Evolutionary conservation across 2,888 invertebrate species (phyloP), one percentile per base, ranked within the genome.

Genomic region (Cordilura impudica): DNA sequence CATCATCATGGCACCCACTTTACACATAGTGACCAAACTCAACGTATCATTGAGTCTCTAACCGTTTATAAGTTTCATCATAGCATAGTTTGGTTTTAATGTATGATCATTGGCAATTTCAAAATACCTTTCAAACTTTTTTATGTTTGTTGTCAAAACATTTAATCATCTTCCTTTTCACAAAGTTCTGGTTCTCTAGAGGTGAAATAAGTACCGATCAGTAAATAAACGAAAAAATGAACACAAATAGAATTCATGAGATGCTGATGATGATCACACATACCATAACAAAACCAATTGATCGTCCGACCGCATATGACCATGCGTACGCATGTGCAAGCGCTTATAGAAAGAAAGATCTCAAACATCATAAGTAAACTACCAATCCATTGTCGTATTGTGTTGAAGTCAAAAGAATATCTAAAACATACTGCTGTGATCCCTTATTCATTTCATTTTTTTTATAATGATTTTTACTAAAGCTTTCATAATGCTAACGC

Each of bases 81-180:
- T 45, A 60, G 19, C n/a, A n/a, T 21, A 35, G 43, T 39, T 47
- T 53, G 29, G 19, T 51, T 43, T 43, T 39, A 29, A 61, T 18
- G 4, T 51, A 51, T 61, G 60, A 53, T 53, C 60, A 63, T 51
- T 76, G 70, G 31, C 18, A 21, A 70, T 45, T 63, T 29, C 26
- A n/a, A 60, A 66, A 66, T 54, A 49, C 14, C 35, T 58, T 23
- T 74, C 67, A 75, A 67, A 72, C 66, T 72, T 71, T 71, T 75
- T 76, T 76, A 80, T 76, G 72, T 72, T 45, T 47, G 63, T 69
- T 80, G 76, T 80, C 80, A 72, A 80, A 80, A 80, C 72, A 72
- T 72, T 72, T 51, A 63, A 51, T 63, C 51, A 67, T 78, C 61
- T 72, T 78, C 56, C 72, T 56, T 61, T 63, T 67, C 23, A 69